A percentile compares a stretch with the other conserved stretches of the same genome.
phyloP scores from a whole-genome alignment of 2,113 vertebrate genomes.

The Myiozetetes cayanensis region DNA sequence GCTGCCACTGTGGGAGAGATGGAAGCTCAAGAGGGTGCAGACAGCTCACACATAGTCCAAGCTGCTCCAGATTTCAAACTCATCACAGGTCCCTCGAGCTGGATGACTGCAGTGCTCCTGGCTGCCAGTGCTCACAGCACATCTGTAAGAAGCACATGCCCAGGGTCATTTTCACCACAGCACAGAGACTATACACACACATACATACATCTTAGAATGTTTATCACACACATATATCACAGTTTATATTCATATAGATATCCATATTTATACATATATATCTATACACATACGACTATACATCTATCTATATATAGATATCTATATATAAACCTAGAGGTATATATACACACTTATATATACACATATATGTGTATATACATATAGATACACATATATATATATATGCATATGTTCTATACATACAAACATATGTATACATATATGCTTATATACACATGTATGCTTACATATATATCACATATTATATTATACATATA shows the following conservation, averaged over 20 bases:
- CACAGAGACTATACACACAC: rapidly evolving
- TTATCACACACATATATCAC: not conserved
- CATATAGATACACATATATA: not conserved
- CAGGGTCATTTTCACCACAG: not conserved
- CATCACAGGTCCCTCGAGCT: not conserved
- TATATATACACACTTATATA: not conserved
- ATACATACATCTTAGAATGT: not conserved
- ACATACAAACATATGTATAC: not conserved
- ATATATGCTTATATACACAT: not conserved
- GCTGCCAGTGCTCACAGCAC: not conserved
- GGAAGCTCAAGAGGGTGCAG: not conserved
- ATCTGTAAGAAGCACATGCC: not conserved
- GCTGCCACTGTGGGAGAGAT: not conserved
- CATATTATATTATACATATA: not conserved
- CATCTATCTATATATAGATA: not conserved
- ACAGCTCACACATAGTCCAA: not conserved
- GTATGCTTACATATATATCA: too few relatives aligned
- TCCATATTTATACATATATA: not conserved
- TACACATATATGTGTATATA: not conserved
- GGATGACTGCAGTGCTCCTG: not conserved
- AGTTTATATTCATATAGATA: too few relatives aligned
- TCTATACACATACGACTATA: not conserved
- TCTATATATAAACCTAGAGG: not conserved
- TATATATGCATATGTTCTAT: too few relatives aligned
- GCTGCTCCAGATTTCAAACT: not conserved